Base-by-base conservation (phyloP, 1,140 invertebrate species). In the Atopsyche davidsoni region DNA sequence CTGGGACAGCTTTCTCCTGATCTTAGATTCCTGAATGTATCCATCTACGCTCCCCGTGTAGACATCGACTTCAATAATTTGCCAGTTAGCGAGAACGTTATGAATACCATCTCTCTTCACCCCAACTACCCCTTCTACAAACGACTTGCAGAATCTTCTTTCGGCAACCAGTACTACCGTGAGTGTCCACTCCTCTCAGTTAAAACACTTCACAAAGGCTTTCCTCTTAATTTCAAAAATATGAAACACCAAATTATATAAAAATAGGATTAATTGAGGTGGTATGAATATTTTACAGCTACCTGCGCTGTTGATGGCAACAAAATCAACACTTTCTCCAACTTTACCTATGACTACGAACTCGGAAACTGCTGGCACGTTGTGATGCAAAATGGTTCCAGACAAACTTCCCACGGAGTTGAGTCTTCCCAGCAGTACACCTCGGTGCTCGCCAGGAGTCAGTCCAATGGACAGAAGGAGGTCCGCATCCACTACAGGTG, bases 321-420 rank as follows among this genome's bases (percentile, higher is more conserved):
- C 4, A 60, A 62, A 24, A 69, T 73, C 3, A 73, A 64, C 47
- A 83, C 81, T 0, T 85, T 85, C 65, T 80, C 81, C 59, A 73
- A 77, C 50, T 70, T 63, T 9, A 67, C 64, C 10, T 84, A 79
- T 57, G 64, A 75, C 2, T 60, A 79, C 40, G 58, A 65, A 10
- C 49, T 83, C 2, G 70, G 70, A 13, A 63, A 75, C 11, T 75
- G 73, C 36, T 83, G 79, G 78, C 76, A 83, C 50, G 76, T 83
- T 0, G 67, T 78, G 24, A 62, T 82, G 62, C 75, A 75, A 17
- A 68, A 76, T 43, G 64, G 68, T 19, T 72, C 70, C 6, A 63
- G 63, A 18, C 22, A 58, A n/a, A 46, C 53, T 2, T 46, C 61
- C 21, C 57, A 57, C 36, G 28, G n/a, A 9, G 10, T 21, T 3